Evolutionary conservation across 2,113 vertebrate genomes (phyloP), one percentile per base, ranked within the genome.

Genomic region (Cynoglossus semilaevis): DNA sequence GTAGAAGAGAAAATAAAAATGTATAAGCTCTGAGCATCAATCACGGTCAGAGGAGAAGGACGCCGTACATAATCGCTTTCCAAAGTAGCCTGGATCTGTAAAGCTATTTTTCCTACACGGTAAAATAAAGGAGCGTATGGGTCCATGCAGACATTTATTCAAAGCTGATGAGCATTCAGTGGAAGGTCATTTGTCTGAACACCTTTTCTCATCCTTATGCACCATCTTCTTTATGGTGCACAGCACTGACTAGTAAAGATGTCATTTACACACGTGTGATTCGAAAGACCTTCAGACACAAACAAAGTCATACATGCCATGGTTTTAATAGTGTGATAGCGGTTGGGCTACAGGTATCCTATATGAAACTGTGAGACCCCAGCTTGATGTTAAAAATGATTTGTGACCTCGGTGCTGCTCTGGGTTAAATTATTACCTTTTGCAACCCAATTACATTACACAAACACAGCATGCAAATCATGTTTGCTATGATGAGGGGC

Each of bases 1-100:
- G 83, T 81, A 69, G 81, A 82, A 80, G 73, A 77, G 60, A 67
- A 86, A 63, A 87, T 78, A 81, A 85, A 88, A 85, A 85, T 76
- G 69, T 71, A 82, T 82, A 66, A 86, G 80, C 67, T 82, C n/a
- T 9, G 43, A 70, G 56, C 73, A 82, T 84, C 77, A 82, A 86
- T 85, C 80, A 74, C 42, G 63, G 65, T 61, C 71, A 72, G 64
- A 78, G 79, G 79, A 83, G 61, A 66, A 72, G 49, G 74, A 65
- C 70, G 67, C 73, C 71, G 45, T 69, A 63, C 36, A 16, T 56
- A 81, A 84, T 80, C 47, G 15, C 82, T 81, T 86, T 77, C 65
- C 76, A 78, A 38, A 63, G 63, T 51, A 50, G 62, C 66, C 51
- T 66, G 54, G 22, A 67, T 67, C 64, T 46, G 70, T 63, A 62